A percentile compares a stretch with the other conserved stretches of the same genome.
Conservation (phyloP, 2,888 invertebrate genomes). For the Amphipoea lucens region DNA sequence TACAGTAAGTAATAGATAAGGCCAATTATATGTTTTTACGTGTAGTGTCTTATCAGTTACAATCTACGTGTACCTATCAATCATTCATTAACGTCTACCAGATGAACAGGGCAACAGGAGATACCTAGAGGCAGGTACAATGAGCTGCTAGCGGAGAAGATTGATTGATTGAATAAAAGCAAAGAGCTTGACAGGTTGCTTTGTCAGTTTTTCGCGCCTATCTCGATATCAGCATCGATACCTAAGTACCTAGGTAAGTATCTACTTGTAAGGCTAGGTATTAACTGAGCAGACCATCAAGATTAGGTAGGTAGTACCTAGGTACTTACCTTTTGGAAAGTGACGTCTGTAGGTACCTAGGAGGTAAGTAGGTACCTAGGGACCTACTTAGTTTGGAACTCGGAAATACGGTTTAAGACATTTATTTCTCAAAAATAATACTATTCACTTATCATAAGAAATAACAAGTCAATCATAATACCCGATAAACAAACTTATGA, state of each 20-base stretch:
- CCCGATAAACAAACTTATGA: too few species aligned
- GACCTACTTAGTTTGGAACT: too few species aligned
- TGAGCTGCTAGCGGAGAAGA: not conserved
- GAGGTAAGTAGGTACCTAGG: too few species aligned
- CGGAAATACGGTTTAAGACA: too few species aligned
- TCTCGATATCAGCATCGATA: not conserved
- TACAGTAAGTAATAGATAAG: too few species aligned
- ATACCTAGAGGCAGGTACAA: not conserved
- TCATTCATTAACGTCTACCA: constrained; percentile 6
- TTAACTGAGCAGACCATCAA: not conserved
- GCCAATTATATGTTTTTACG: too few species aligned
- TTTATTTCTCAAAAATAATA: too few species aligned
- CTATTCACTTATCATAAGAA: too few species aligned
- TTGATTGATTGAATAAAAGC: not conserved
- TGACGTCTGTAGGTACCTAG: not conserved
- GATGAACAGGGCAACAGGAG: not conserved
- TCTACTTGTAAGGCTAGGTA: not conserved
- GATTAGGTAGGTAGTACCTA: not conserved
- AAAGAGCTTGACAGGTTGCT: not conserved
- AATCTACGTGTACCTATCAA: not conserved
- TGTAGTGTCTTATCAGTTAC: constrained; percentile 1
- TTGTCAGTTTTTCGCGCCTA: not conserved
- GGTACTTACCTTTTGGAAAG: too few species aligned
- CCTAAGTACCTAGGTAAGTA: not conserved
- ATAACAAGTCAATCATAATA: too few species aligned